Evolutionary conservation across 2,113 vertebrate species (phyloP).

Genomic region (Rafetus swinhoei): DNA sequence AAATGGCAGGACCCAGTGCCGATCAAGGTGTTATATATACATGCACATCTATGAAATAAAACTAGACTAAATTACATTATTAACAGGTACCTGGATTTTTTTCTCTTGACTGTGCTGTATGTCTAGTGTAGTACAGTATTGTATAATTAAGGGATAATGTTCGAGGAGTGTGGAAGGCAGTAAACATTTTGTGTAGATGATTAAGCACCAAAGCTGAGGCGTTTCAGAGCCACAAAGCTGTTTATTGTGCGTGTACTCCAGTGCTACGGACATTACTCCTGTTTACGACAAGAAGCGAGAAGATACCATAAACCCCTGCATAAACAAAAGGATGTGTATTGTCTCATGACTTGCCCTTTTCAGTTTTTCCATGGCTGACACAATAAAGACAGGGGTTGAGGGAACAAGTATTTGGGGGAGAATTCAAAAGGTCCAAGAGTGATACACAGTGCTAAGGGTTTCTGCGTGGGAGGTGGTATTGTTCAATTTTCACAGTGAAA

Average conservation of each 20-base stretch:
- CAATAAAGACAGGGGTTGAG: neutral
- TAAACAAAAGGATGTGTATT: neutral
- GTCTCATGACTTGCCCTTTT: neutral
- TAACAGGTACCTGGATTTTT: neutral
- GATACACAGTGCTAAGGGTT: neutral
- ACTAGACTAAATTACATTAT: neutral
- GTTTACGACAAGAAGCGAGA: neutral
- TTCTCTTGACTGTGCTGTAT: neutral
- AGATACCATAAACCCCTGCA: conserved; percentile 11
- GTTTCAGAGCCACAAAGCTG: neutral
- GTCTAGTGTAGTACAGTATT: rapidly evolving
- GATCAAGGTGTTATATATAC: neutral
- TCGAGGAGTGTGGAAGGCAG: neutral
- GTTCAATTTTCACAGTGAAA: neutral
- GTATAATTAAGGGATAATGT: conserved; percentile 3
- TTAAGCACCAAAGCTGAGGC: conserved; percentile 5
- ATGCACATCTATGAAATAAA: neutral
- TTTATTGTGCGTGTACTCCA: neutral
- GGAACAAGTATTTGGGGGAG: conserved; percentile 4
- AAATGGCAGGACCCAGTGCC: too few species aligned
- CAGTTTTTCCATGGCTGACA: neutral
- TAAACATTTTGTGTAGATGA: conserved; percentile 7
- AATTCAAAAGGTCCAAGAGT: neutral
- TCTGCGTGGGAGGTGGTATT: neutral
- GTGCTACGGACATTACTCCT: neutral